Evolutionary conservation across 2,797 vertebrate species (phyloP).

Genomic region (Clamator glandarius): DNA sequence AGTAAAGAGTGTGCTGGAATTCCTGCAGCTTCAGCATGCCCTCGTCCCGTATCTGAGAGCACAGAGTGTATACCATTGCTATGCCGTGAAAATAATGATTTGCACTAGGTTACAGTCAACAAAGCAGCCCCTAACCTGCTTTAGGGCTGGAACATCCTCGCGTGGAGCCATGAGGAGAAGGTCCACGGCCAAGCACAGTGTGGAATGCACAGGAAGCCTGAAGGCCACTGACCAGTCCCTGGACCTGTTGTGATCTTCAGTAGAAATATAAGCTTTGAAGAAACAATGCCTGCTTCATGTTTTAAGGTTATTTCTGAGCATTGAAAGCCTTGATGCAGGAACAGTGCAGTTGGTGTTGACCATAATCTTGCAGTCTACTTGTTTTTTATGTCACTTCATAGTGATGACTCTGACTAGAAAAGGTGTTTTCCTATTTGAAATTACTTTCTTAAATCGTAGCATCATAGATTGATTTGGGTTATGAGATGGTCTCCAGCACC

Average conservation of each 20-base stretch:
- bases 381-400: not conserved
- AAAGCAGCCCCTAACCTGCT: too few species aligned
- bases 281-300: accelerated
- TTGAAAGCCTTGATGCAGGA: not conserved
- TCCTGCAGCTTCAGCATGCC: slow-evolving; percentile 16
- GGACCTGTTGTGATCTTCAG: not conserved
- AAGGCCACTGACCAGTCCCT: too few species aligned
- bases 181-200: accelerated
- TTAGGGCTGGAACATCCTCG: accelerated
- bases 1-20: not conserved
- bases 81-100: not conserved
- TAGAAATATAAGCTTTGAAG: too few species aligned
- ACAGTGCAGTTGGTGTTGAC: not conserved
- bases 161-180: not conserved
- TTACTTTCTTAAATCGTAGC: accelerated
- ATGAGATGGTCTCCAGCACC: accelerated
- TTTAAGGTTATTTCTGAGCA: not conserved
- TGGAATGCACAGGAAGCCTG: accelerated
- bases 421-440: not conserved
- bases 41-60: not conserved
- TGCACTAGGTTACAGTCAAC: not conserved
- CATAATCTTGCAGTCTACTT: not conserved
- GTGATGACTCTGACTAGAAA: not conserved
- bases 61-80: not conserved
- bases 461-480: not conserved